Base-by-base conservation (phyloP, 2,113 vertebrate species). In the Rutilus rutilus region DNA sequence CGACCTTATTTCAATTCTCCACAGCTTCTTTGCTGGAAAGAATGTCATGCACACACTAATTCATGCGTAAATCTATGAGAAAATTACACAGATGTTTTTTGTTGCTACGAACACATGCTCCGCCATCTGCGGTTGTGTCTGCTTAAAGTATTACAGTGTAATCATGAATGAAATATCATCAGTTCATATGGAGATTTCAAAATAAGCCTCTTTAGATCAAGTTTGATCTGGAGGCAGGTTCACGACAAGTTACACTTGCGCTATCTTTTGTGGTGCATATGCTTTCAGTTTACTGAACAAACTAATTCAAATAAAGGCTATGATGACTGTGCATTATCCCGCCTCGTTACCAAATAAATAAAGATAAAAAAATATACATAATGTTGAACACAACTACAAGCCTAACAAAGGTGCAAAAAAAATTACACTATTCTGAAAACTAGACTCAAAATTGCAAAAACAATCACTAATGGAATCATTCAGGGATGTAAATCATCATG, bases 11-110 rank as follows among this genome's bases (percentile, higher is more conserved):
- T 64, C 64, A 64, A 27, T 80, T 80, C 7, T 64, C n/a, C 8
- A 6, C 54, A 79, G 33, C 57, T 62, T 80, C 78, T 27, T 47
- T 67, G n/a, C 45, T 15, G 64, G 45, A 82, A 67, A 54, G 79
- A 69, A 67, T 50, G 74, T 82, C 59, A 47, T 59, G 17, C 62
- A 52, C 45, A 69, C 87, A 36, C 45, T 36, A 69, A 65, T 76
- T 85, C 57, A 57, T 75, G 57, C 65, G 23, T 45, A 50, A 81
- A 54, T 75, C 42, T 67, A 60, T 21, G 25, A 69, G 60, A 64
- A 85, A 85, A 76, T 64, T 14, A 85, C 76, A 82, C 89, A 90
- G 86, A 88, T 84, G 90, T 75, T 87, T 78, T 47, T 36, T 47
- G 75, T 85, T 74, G 73, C 36, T 67, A 78, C 67, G 45, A 83